These are phyloP conservation scores for Marasmarcha lunaedactyla DNA, from an alignment of 2,888 invertebrate species.

Conservation along the genomic window DNA sequence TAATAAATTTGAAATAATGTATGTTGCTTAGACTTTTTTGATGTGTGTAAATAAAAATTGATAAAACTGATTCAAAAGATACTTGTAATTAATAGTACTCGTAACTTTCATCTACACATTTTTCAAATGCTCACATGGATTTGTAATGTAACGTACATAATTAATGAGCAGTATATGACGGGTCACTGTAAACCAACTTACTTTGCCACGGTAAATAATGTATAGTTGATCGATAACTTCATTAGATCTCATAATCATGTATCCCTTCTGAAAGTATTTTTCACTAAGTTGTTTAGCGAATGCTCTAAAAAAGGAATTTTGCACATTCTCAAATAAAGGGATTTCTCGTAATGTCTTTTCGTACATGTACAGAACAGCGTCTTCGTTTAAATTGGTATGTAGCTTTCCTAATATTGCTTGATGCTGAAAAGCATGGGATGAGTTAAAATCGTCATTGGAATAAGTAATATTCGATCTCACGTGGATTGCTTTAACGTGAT, in stretches of 20 bases:
- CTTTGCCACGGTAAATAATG: constrained; percentile 61
- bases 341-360: constrained; percentile 64
- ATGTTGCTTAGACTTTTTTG: no score
- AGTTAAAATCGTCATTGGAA: background rate
- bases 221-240: constrained; percentile 53
- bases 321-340: constrained; percentile 62
- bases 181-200: no score
- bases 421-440: constrained; percentile 28
- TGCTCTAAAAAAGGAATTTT: constrained; percentile 64
- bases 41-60: no score
- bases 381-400: constrained; percentile 66
- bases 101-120: no score
- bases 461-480: background rate
- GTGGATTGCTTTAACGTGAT: background rate
- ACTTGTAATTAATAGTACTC: no score
- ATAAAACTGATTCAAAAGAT: no score
- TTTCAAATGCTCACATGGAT: no score
- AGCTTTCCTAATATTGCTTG: constrained; percentile 58
- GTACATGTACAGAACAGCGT: constrained; percentile 63
- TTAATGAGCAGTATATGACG: no score
- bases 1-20: no score
- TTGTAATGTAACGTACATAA: no score
- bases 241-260: constrained; percentile 49
- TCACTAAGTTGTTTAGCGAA: constrained; percentile 59
- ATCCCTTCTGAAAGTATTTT: constrained; percentile 54